Evolutionary conservation across 37 sponge, comb jelly and placozoan species (phyloP).

Genomic region (Beroe forskalii): DNA sequence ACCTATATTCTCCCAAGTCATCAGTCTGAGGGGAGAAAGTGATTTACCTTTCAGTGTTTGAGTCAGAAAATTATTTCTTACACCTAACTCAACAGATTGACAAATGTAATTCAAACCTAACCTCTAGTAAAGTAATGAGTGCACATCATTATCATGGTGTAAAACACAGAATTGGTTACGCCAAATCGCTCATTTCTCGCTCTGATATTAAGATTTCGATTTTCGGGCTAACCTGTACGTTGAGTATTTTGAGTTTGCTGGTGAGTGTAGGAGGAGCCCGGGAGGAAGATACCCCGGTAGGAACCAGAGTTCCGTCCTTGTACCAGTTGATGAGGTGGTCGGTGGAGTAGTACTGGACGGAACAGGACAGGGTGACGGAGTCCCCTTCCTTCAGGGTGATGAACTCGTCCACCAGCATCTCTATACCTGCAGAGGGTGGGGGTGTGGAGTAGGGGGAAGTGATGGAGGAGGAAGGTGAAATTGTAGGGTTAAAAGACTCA

Average conservation of each 20-base stretch:
- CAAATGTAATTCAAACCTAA: too few species aligned
- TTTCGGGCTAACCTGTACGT: background rate
- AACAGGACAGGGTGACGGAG: constrained; percentile 1
- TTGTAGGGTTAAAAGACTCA: background rate
- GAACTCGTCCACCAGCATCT: constrained; percentile 29
- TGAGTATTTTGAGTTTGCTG: background rate
- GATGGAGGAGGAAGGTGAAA: background rate
- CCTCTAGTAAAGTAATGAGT: too few species aligned
- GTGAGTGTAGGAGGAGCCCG: background rate
- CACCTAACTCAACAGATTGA: too few species aligned
- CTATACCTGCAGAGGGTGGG: constrained; percentile 25
- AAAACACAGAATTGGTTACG: too few species aligned
- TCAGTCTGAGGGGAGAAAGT: constrained; percentile 4
- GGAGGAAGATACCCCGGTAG: background rate
- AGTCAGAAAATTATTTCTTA: too few species aligned
- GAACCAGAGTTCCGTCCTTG: background rate
- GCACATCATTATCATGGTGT: too few species aligned
- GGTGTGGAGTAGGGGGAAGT: background rate
- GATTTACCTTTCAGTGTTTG: too few species aligned
- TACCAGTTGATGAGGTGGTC: background rate
- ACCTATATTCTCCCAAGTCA: constrained; percentile 17
- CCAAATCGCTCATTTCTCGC: too few species aligned
- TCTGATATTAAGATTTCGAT: too few species aligned
- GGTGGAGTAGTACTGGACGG: constrained; percentile 7
- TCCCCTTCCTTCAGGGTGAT: background rate